Conservation (phyloP, 2,888 invertebrate species). For the Rhagophthalmus giganteus region DNA sequence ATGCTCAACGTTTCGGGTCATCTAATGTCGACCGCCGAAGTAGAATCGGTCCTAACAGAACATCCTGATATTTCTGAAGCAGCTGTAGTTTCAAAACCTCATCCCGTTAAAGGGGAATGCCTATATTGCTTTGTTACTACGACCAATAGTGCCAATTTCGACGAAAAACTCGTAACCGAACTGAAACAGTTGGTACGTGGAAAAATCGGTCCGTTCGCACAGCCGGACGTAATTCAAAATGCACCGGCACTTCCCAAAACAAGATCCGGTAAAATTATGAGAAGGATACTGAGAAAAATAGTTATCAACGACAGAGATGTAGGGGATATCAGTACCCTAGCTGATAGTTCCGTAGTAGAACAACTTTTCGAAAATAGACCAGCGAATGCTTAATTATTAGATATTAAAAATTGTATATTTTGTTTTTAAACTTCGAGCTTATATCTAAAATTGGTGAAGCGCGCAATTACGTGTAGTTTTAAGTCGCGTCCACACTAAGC, state of each 20-base stretch:
- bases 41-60: conserved; percentile 79
- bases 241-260: conserved; percentile 96
- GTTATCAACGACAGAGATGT: conserved; percentile 86
- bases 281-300: conserved; percentile 90
- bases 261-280: conserved; percentile 97
- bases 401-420: too few species aligned
- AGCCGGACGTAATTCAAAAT: conserved; percentile 91
- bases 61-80: conserved; percentile 86
- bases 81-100: conserved; percentile 94
- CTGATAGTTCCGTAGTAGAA: conserved; percentile 88
- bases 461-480: too few species aligned
- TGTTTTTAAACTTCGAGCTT: too few species aligned
- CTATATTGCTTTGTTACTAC: conserved; percentile 96
- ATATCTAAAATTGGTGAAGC: too few species aligned
- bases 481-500: too few species aligned
- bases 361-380: conserved; percentile 76
- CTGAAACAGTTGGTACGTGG: conserved; percentile 80
- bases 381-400: conserved; percentile 41
- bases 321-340: conserved; percentile 92
- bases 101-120: conserved; percentile 94
- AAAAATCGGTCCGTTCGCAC: conserved; percentile 94
- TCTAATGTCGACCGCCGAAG: conserved; percentile 95
- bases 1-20: conserved; percentile 99
- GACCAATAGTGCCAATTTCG: conserved; percentile 73
- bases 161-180: conserved; percentile 69